Conservation (phyloP, 2,797 vertebrate genomes). For the Microctenopoma lineatum region DNA sequence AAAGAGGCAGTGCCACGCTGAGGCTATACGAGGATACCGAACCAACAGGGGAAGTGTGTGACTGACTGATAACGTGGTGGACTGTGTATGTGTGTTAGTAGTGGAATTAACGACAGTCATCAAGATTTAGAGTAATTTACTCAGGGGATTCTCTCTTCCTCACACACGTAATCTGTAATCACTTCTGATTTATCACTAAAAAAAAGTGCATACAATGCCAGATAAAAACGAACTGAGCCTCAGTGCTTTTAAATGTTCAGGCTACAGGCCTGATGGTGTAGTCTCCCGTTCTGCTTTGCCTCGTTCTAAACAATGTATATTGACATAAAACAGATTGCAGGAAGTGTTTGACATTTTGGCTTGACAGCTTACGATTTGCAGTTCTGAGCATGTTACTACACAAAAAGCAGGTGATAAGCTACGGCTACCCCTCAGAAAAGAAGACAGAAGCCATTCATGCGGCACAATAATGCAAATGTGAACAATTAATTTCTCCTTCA, state of each 20-base stretch:
- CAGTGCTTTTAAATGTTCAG: not conserved
- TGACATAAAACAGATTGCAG: not conserved
- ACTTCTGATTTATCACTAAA: not conserved
- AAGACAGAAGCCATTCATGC: too few species aligned
- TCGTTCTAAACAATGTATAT: not conserved
- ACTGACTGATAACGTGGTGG: slow-evolving; percentile 26
- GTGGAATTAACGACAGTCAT: slow-evolving; percentile 49
- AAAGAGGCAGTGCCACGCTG: slow-evolving; percentile 22
- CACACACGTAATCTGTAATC: slow-evolving; percentile 12
- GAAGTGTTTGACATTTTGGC: too few species aligned
- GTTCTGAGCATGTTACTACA: too few species aligned
- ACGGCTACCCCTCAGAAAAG: too few species aligned
- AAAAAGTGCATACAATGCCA: not conserved
- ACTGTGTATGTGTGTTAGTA: slow-evolving; percentile 19
- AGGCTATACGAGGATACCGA: slow-evolving; percentile 56
- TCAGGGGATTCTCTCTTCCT: slow-evolving; percentile 12
- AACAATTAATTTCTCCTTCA: too few species aligned
- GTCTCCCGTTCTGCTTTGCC: not conserved
- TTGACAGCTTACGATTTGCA: too few species aligned
- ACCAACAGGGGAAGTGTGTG: slow-evolving; percentile 38
- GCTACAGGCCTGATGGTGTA: not conserved
- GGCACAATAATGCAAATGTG: too few species aligned
- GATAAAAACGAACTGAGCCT: too few species aligned
- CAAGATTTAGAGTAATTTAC: slow-evolving; percentile 50
- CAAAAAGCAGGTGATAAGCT: too few species aligned